These are phyloP conservation scores for Amiota communis DNA, from an alignment of 2,888 invertebrate genomes.

Conservation along the genomic window DNA sequence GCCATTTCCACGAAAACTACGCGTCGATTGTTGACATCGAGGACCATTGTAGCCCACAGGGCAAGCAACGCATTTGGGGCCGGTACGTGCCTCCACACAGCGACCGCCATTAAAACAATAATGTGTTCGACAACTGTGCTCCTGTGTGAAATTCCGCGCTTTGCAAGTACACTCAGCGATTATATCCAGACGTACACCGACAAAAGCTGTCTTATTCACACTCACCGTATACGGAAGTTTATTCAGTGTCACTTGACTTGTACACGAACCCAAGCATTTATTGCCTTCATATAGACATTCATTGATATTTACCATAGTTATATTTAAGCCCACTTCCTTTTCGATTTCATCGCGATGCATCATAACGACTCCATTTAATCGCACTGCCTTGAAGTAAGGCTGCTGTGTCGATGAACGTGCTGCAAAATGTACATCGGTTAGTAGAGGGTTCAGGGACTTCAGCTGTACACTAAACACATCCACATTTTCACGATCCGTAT, in stretches of 20 bases:
- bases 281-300: conserved; percentile 86
- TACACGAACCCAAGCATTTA: conserved; percentile 94
- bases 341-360: conserved; percentile 95
- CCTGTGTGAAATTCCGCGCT: conserved; percentile 89
- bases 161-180: conserved; percentile 93
- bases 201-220: conserved; percentile 95
- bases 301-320: conserved; percentile 97
- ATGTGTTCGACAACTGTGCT: conserved; percentile 88
- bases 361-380: conserved; percentile 92
- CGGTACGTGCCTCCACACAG: conserved; percentile 92
- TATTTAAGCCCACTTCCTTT: conserved; percentile 91
- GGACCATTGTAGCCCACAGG: conserved; percentile 94
- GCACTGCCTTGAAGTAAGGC: conserved; percentile 93
- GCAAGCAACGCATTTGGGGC: conserved; percentile 87
- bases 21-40: conserved; percentile 94
- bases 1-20: conserved; percentile 94
- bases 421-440: conserved; percentile 93
- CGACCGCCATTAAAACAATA: conserved; percentile 96
- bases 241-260: conserved; percentile 87
- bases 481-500: conserved; percentile 89
- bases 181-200: conserved; percentile 94
- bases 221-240: conserved; percentile 94
- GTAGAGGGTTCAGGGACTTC: conserved; percentile 85
- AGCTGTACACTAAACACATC: conserved; percentile 97
- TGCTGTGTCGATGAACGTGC: conserved; percentile 85